phyloP scores from a whole-genome alignment of 1,140 invertebrate genomes.

The Holcopasites calliopsidis region DNA sequence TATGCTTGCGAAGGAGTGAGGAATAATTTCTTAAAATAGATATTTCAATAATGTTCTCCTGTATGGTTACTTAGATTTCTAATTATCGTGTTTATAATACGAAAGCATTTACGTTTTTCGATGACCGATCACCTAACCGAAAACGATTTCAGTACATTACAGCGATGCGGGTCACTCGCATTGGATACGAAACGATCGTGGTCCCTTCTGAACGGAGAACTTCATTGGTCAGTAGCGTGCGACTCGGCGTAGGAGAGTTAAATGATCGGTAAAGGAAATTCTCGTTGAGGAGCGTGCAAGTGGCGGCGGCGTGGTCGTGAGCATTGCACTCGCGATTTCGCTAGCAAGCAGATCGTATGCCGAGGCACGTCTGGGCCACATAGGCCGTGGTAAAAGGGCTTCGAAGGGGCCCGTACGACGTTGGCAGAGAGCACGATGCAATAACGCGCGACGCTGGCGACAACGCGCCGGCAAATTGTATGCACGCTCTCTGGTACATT shows the following conservation, averaged over 20 bases:
- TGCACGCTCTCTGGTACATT: conserved; percentile 72
- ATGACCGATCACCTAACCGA: no score
- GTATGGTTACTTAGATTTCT: no score
- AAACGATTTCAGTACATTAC: no score
- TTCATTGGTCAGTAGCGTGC: conserved; percentile 4
- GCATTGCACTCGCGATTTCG: conserved; percentile 53
- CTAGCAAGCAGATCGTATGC: conserved; percentile 72
- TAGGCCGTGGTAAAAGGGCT: conserved; percentile 55
- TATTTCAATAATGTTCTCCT: no score
- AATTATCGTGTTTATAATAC: no score
- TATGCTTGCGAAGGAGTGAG: no score
- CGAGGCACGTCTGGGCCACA: conserved; percentile 68
- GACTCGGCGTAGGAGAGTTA: conserved; percentile 9
- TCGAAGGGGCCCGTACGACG: conserved; percentile 60
- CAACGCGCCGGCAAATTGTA: conserved; percentile 72
- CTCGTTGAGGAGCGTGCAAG: conserved; percentile 24
- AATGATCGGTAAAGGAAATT: conserved; percentile 35
- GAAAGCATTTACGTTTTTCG: no score
- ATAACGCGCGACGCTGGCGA: conserved; percentile 67
- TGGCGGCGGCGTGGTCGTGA: conserved; percentile 37
- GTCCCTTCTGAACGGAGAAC: background rate
- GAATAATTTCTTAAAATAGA: no score
- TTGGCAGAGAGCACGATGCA: conserved; percentile 65
- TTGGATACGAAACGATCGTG: background rate
- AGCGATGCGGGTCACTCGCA: no score